These are phyloP conservation scores for Gila orcuttii DNA, from an alignment of 2,113 vertebrate genomes.

Conservation along the genomic window DNA sequence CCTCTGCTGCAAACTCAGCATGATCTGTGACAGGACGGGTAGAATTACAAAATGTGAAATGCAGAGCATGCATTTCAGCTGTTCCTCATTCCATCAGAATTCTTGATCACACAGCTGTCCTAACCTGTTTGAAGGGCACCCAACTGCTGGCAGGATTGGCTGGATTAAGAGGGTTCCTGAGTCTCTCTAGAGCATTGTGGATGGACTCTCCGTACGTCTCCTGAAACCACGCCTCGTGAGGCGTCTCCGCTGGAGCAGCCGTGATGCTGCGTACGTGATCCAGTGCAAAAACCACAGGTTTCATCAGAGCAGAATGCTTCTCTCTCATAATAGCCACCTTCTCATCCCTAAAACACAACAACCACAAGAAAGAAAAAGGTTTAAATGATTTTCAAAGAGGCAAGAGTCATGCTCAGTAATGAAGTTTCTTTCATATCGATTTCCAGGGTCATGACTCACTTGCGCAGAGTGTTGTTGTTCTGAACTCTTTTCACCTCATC, in stretches of 20 bases:
- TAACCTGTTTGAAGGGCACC: conserved; percentile 96
- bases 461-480: conserved; percentile 93
- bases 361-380: neutral
- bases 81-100: neutral
- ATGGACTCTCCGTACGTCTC: conserved; percentile 92
- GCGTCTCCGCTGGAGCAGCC: conserved; percentile 88
- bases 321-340: conserved; percentile 98
- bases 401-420: neutral
- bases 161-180: conserved; percentile 89
- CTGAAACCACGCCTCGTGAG: conserved; percentile 98
- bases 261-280: conserved; percentile 96
- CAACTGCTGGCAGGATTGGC: conserved; percentile 97
- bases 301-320: conserved; percentile 97
- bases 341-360: conserved; percentile 84
- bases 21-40: conserved; percentile 77
- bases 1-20: conserved; percentile 96
- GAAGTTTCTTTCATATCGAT: neutral
- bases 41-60: neutral
- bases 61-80: neutral
- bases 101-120: neutral
- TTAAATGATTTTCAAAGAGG: neutral
- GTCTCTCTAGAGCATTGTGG: conserved; percentile 87
- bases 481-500: conserved; percentile 98
- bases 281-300: conserved; percentile 95
- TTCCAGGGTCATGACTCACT: conserved; percentile 75